Base-by-base conservation (phyloP, 2,888 invertebrate species). In the Alsophila aescularia region DNA sequence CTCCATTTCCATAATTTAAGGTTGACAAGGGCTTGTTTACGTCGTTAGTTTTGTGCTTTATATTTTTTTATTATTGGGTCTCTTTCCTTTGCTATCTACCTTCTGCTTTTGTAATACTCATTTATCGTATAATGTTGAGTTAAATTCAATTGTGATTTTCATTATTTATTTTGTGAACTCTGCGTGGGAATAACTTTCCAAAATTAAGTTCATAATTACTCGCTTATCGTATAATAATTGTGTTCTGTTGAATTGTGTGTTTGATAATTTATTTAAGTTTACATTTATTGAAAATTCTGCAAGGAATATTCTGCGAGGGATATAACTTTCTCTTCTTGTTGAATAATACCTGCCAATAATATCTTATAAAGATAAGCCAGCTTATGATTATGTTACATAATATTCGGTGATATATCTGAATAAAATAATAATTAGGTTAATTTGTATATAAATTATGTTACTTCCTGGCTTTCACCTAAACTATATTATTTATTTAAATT, bases 1-100 rank as follows among this genome's bases (percentile, higher is more conserved):
- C 48, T 36, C 58, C 34, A 42, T 65, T 62, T 64, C 42, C 57
- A 55, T 58, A 47, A 57, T 64, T 60, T 52, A 54, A 60, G 60
- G 54, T 45, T 52, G 31, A 27, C 44, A 37, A 42, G 47, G 53
- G 48, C 49, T 39, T 10, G 52, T 39, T 52, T 53, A 58, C 56
- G 57, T 58, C 58, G 64, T 63, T 60, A 59, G 62, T 55, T 62
- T 59, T 42, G 43, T 18, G 14, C 45, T 29, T 29, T 16, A 24
- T 24, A 24, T 24, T 24, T 7, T 24, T 24, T 24, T 24, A 7
- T 24, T n/a, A n/a, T n/a, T n/a, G n/a, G n/a, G n/a, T n/a, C n/a
- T n/a, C n/a, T n/a, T n/a, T n/a, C n/a, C n/a, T n/a, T n/a, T n/a
- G n/a, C n/a, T n/a, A n/a, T n/a, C n/a, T n/a, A n/a, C n/a, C n/a